Conservation (phyloP, 2,888 invertebrate species). For the Dendrolimus pini region DNA sequence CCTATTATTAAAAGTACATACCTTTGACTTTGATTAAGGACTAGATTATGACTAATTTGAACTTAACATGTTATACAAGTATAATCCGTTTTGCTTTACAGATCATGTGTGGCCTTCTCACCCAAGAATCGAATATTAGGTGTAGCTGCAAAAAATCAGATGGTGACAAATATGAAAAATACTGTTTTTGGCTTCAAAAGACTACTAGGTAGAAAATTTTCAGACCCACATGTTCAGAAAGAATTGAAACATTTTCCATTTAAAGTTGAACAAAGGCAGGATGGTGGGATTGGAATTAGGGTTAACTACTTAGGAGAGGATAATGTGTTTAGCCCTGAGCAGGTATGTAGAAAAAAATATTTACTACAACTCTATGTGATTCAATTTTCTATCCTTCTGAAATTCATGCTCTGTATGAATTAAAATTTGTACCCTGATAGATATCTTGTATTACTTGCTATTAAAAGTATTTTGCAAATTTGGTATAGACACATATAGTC, state of each 20-base stretch:
- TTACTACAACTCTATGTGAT: too few relatives aligned
- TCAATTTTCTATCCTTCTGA: too few relatives aligned
- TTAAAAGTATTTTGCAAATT: too few relatives aligned
- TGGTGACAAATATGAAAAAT: constrained; percentile 97
- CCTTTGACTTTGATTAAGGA: too few relatives aligned
- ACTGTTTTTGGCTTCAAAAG: constrained; percentile 96
- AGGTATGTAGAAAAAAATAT: constrained; percentile 52
- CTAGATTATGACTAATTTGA: neutral
- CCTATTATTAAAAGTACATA: too few relatives aligned
- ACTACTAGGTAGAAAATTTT: constrained; percentile 91
- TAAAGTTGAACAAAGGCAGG: constrained; percentile 83
- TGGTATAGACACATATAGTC: too few relatives aligned
- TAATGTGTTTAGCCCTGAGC: constrained; percentile 92
- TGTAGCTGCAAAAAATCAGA: constrained; percentile 97
- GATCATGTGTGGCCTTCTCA: constrained; percentile 97
- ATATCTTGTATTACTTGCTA: too few relatives aligned
- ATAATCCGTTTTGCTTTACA: constrained; percentile 53
- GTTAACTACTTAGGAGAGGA: constrained; percentile 93
- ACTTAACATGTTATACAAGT: neutral
- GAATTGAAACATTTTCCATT: constrained; percentile 89
- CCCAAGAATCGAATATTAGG: constrained; percentile 95
- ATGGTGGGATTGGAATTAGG: constrained; percentile 91
- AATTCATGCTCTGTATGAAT: too few relatives aligned
- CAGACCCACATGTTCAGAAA: constrained; percentile 91
- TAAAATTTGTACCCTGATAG: too few relatives aligned